phyloP scores from a whole-genome alignment of 2,797 vertebrate species.

The Helostoma temminkii region DNA sequence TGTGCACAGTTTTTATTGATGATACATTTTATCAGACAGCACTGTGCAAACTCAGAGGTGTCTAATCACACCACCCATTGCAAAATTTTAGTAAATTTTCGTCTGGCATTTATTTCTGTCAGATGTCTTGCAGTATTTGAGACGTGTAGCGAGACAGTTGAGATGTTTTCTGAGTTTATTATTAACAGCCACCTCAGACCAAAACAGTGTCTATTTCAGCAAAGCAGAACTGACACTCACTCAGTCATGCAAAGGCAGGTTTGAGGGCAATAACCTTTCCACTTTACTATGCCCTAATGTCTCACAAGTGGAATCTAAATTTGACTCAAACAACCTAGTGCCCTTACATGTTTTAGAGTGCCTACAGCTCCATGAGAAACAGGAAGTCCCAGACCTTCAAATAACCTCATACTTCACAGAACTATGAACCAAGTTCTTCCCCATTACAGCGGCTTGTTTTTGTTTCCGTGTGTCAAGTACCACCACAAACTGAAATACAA shows the following conservation, averaged over 20 bases:
- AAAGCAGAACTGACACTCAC: constrained; percentile 44
- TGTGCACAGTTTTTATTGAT: constrained; percentile 31
- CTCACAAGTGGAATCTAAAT: constrained; percentile 66
- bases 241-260: constrained; percentile 42
- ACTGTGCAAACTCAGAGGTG: constrained; percentile 48
- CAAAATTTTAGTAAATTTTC: constrained; percentile 31
- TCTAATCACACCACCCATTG: constrained; percentile 1
- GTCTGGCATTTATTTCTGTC: constrained; percentile 56
- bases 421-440: constrained; percentile 45
- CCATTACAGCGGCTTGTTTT: neutral
- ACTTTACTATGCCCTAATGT: constrained; percentile 45
- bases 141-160: constrained; percentile 40
- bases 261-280: constrained; percentile 57
- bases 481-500: constrained; percentile 17
- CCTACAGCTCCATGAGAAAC: constrained; percentile 58
- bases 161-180: constrained; percentile 72
- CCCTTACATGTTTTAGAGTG: constrained; percentile 25
- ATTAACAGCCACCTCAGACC: constrained; percentile 65
- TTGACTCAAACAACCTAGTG: constrained; percentile 54
- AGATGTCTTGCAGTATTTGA: constrained; percentile 40
- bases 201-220: constrained; percentile 73
- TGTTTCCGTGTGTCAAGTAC: constrained; percentile 12
- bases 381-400: constrained; percentile 68
- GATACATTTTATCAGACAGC: constrained; percentile 60
- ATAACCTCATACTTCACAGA: constrained; percentile 68